Conservation (phyloP, 2,797 vertebrate genomes). For the Poecilia gillii region DNA sequence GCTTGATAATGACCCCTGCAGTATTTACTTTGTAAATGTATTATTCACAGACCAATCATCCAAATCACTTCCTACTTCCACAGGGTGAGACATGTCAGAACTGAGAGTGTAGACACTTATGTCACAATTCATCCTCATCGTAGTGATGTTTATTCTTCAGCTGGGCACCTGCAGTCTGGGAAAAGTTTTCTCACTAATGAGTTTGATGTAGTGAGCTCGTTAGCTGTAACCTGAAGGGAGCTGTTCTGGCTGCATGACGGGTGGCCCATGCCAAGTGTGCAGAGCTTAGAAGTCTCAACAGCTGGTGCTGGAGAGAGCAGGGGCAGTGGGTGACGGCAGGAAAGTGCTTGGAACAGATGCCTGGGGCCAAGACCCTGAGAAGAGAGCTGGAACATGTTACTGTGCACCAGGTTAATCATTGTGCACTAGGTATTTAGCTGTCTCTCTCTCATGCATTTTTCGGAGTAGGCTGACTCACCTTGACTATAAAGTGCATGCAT, state of each 20-base stretch:
- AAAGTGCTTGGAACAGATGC: slow-evolving; percentile 69
- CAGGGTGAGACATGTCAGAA: slow-evolving; percentile 3
- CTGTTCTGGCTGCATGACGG: slow-evolving; percentile 78
- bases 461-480: slow-evolving; percentile 52
- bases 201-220: slow-evolving; percentile 84
- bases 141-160: slow-evolving; percentile 48
- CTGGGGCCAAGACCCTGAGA: slow-evolving; percentile 67
- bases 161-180: slow-evolving; percentile 61
- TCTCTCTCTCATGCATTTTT: slow-evolving; percentile 36
- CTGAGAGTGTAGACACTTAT: slow-evolving; percentile 9
- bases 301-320: slow-evolving; percentile 68
- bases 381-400: slow-evolving; percentile 68
- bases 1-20: slow-evolving; percentile 10
- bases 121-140: slow-evolving; percentile 42
- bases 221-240: slow-evolving; percentile 84
- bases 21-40: slow-evolving; percentile 21
- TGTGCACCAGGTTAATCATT: slow-evolving; percentile 75
- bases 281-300: slow-evolving; percentile 74
- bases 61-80: slow-evolving; percentile 6
- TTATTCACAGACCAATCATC: slow-evolving; percentile 17
- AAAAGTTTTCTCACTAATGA: slow-evolving; percentile 82
- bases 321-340: slow-evolving; percentile 67
- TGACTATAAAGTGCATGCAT: slow-evolving; percentile 29
- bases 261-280: slow-evolving; percentile 76
- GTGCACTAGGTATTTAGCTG: slow-evolving; percentile 60